These are phyloP conservation scores for Pelusios castaneus DNA, from an alignment of 2,113 vertebrate genomes.

Conservation along the genomic window DNA sequence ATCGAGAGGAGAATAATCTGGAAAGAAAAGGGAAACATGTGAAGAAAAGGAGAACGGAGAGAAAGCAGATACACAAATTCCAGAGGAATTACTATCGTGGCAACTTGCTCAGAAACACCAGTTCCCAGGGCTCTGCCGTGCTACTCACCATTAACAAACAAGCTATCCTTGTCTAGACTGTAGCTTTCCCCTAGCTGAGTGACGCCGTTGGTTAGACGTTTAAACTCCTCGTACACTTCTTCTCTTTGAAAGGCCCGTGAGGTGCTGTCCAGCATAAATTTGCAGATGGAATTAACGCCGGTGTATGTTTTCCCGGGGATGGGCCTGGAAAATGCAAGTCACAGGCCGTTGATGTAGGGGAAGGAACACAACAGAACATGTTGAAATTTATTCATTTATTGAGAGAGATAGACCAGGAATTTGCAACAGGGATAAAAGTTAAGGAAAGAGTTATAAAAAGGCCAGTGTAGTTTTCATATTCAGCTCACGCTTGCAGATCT, in stretches of 20 bases:
- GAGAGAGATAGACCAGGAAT: not conserved
- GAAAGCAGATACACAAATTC: not conserved
- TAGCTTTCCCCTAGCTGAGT: slow-evolving; percentile 71
- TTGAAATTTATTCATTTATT: accelerated
- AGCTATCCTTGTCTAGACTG: slow-evolving; percentile 65
- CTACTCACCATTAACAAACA: slow-evolving; percentile 76
- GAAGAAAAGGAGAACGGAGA: not conserved
- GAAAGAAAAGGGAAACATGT: not conserved
- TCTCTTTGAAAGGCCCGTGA: not conserved
- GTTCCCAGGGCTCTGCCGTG: not conserved
- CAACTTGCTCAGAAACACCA: not conserved
- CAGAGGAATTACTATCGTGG: not conserved
- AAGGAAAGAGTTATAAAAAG: not conserved
- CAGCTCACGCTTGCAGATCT: not conserved
- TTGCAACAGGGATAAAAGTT: not conserved
- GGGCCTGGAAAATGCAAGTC: slow-evolving; percentile 38
- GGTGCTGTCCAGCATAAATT: slow-evolving; percentile 18
- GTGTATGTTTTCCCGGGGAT: slow-evolving; percentile 52
- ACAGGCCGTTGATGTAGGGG: accelerated
- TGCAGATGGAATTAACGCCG: slow-evolving; percentile 55
- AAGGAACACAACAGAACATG: not conserved
- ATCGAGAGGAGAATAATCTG: slow-evolving; percentile 67
- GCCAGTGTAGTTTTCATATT: not conserved
- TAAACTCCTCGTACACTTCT: slow-evolving; percentile 69
- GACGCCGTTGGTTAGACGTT: slow-evolving; percentile 48